Evolutionary conservation across 1,140 invertebrate species (phyloP).

Genomic region (Camponotus vicinus): DNA sequence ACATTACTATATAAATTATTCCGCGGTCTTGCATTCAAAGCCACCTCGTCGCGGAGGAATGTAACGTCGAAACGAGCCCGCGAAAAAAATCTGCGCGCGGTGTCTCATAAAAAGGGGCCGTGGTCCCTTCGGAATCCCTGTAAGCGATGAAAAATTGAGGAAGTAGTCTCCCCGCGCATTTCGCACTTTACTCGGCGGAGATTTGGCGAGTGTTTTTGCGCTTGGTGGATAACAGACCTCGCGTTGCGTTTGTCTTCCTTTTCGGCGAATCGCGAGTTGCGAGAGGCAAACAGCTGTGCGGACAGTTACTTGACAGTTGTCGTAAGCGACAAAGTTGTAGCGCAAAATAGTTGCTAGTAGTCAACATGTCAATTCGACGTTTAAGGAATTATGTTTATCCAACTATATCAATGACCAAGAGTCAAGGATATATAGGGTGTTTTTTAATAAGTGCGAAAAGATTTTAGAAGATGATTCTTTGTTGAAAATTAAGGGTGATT

Average conservation of each 20-base stretch:
- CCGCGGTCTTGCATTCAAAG: slow-evolving; percentile 72
- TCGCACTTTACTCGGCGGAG: slow-evolving; percentile 32
- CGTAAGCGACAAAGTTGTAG: slow-evolving; percentile 13
- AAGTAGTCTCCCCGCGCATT: slow-evolving; percentile 47
- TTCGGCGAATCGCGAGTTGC: neutral
- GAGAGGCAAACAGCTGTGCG: neutral
- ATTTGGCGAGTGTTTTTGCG: slow-evolving; percentile 10
- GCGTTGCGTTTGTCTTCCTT: slow-evolving; percentile 15
- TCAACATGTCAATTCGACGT: neutral
- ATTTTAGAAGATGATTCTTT: too few species aligned
- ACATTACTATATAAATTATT: slow-evolving; percentile 76
- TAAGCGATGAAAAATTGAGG: slow-evolving; percentile 67
- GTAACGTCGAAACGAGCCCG: slow-evolving; percentile 65
- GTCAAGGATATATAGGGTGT: too few species aligned
- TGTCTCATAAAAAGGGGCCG: slow-evolving; percentile 60
- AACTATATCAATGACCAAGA: neutral
- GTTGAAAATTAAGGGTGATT: too few species aligned
- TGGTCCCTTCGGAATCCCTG: neutral
- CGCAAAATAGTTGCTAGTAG: neutral
- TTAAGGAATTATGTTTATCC: neutral
- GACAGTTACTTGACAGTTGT: neutral
- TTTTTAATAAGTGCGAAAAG: too few species aligned
- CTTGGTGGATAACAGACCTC: neutral
- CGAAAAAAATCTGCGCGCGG: slow-evolving; percentile 73
- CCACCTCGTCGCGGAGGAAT: slow-evolving; percentile 55